Base-by-base conservation (phyloP, 2,888 invertebrate species). In the Netelia fuscicornis region DNA sequence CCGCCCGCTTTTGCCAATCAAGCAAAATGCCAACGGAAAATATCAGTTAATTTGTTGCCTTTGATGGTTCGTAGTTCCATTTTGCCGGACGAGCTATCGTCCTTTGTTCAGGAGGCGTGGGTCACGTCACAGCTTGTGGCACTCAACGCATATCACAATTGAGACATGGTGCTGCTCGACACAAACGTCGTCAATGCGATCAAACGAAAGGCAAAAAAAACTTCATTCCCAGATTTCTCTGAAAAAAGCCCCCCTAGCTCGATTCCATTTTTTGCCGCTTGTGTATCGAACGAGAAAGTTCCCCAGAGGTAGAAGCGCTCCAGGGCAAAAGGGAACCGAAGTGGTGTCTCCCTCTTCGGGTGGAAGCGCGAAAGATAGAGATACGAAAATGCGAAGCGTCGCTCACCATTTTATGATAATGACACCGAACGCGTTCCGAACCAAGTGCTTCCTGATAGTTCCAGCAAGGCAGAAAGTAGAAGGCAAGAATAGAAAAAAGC, bases 181-280 rank as follows among this genome's bases (percentile, higher is more conserved):
- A 20, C 20, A 72, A 44, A 67, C 58, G 68, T 58, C 68, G 67
- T 81, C 62, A 68, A 81, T 52, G 74, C 52, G 68, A 70, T 60
- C 58, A 68, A 81, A 81, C 74, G 68, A 81, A 72, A 74, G 13
- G 42, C n/a, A 30, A 30, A 30, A 48, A 48, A 48, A 11, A 9
- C 48, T 48, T 48, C 10, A 13, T 52, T 64, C 52, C 60, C 52
- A 25, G 30, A 68, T 20, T 81, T 20, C 13, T 68, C 60, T 13
- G 17, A 65, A 65, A 17, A 25, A 42, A 2, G 37, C 17, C 42
- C n/a, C 64, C 42, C 17, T n/a, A 2, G n/a, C 56, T n/a, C 42
- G 64, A 1, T 65, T 42, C 17, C 8, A 30, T 42, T 65, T 65
- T 9, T 9, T 42, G 42, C 13, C 37, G 62, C 37, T n/a, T 10